These are phyloP conservation scores for Morone chrysops DNA, from an alignment of 2,113 vertebrate genomes.

Conservation along the genomic window DNA sequence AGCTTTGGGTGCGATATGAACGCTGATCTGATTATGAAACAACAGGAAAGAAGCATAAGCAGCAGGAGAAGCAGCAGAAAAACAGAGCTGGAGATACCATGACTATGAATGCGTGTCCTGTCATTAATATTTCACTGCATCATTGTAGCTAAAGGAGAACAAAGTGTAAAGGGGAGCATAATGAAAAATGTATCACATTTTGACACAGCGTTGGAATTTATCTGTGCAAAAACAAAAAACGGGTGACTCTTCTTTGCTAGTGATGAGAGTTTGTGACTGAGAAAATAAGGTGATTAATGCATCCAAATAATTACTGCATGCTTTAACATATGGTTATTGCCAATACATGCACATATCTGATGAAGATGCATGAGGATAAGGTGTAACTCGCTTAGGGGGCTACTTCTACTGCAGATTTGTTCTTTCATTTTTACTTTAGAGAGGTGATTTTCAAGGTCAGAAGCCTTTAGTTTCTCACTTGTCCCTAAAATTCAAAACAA, in stretches of 20 bases:
- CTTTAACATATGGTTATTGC: conserved; percentile 12
- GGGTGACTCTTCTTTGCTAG: neutral
- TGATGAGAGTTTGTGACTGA: conserved; percentile 40
- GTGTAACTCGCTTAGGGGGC: conserved; percentile 30
- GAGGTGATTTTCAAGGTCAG: conserved; percentile 69
- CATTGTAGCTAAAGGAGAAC: conserved; percentile 72
- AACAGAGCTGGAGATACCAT: conserved; percentile 55
- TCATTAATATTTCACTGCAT: conserved; percentile 84
- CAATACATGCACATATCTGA: conserved; percentile 12
- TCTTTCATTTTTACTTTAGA: neutral
- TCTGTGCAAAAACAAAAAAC: conserved; percentile 63
- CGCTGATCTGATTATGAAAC: conserved; percentile 80
- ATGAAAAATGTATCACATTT: conserved; percentile 82
- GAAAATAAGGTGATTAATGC: conserved; percentile 59
- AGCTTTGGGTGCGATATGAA: conserved; percentile 75
- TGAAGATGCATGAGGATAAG: conserved; percentile 21
- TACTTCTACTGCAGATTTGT: conserved; percentile 21
- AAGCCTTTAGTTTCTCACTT: conserved; percentile 63
- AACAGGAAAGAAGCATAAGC: conserved; percentile 72
- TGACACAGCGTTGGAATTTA: conserved; percentile 71
- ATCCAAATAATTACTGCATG: conserved; percentile 33
- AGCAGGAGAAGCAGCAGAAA: conserved; percentile 61
- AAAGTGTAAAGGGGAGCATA: conserved; percentile 73
- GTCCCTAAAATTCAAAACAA: conserved; percentile 67
- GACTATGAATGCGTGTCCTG: conserved; percentile 69